Evolutionary conservation across 2,113 vertebrate species (phyloP).

Genomic region (Melozone crissalis): DNA sequence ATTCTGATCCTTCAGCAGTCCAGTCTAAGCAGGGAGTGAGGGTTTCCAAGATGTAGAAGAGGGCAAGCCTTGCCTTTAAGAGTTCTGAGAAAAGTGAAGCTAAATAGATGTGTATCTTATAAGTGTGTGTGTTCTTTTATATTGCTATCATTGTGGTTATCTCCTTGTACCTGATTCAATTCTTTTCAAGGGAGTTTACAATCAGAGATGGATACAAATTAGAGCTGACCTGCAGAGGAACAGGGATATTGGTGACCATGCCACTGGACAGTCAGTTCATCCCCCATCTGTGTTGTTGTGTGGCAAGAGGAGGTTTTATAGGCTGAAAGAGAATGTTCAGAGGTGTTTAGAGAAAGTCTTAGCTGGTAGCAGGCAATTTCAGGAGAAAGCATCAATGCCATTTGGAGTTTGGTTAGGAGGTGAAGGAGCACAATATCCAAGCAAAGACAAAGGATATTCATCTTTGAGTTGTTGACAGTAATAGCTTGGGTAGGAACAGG

Average conservation of each 20-base stretch:
- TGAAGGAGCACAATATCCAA: background rate
- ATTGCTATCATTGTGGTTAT: background rate
- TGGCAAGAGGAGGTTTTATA: background rate
- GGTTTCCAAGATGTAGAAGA: background rate
- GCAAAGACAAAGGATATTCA: background rate
- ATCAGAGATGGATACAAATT: background rate
- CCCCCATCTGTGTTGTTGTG: background rate
- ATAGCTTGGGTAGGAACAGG: background rate
- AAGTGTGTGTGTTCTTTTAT: background rate
- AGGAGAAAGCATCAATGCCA: background rate
- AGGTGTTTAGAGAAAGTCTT: background rate
- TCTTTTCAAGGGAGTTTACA: background rate
- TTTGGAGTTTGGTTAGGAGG: background rate
- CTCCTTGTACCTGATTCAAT: background rate
- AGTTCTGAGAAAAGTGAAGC: background rate
- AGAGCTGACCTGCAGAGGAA: background rate
- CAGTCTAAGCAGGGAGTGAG: background rate
- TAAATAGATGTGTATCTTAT: background rate
- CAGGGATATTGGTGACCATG: background rate
- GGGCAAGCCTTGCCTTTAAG: background rate
- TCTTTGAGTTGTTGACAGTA: background rate
- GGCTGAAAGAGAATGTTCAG: background rate
- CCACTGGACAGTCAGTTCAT: background rate
- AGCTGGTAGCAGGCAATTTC: background rate
- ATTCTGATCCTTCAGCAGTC: background rate